Evolutionary conservation across 2,888 invertebrate species (phyloP).

Genomic region (Mythimna pallens): DNA sequence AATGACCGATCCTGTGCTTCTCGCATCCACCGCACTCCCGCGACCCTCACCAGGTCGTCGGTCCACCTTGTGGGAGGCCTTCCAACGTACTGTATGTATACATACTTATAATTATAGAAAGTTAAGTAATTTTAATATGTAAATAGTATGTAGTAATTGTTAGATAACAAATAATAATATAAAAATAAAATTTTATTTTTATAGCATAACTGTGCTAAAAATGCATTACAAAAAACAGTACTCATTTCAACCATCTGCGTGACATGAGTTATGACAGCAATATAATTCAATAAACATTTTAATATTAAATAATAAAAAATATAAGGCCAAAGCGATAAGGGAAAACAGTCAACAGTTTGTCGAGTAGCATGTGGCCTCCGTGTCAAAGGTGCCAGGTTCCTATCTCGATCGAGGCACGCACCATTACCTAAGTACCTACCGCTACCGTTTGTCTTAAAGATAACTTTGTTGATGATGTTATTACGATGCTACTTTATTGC

Average conservation of each 20-base stretch:
- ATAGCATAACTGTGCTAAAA: background rate
- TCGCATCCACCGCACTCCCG: too few relatives aligned
- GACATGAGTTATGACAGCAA: slow-evolving; percentile 30
- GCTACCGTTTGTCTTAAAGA: slow-evolving; percentile 19
- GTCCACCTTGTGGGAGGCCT: too few relatives aligned
- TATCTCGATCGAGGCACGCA: slow-evolving; percentile 66
- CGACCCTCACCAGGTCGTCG: too few relatives aligned
- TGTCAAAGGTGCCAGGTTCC: slow-evolving; percentile 65
- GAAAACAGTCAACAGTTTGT: slow-evolving; percentile 56
- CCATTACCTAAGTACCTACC: slow-evolving; percentile 50
- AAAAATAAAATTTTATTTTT: background rate
- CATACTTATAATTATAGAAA: background rate
- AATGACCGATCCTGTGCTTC: too few relatives aligned
- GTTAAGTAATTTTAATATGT: background rate
- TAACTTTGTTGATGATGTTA: slow-evolving; percentile 25
- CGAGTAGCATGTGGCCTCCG: slow-evolving; percentile 41
- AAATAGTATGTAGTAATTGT: too few relatives aligned
- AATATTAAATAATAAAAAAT: slow-evolving; percentile 45
- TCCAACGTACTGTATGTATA: too few relatives aligned
- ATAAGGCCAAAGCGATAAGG: slow-evolving; percentile 59
- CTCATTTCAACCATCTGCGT: slow-evolving; percentile 18
- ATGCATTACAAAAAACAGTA: background rate
- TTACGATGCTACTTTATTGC: slow-evolving; percentile 12
- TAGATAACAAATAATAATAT: background rate
- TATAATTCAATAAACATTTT: slow-evolving; percentile 41